phyloP scores from a whole-genome alignment of 1,140 invertebrate genomes.

The Dendroctonus valens region DNA sequence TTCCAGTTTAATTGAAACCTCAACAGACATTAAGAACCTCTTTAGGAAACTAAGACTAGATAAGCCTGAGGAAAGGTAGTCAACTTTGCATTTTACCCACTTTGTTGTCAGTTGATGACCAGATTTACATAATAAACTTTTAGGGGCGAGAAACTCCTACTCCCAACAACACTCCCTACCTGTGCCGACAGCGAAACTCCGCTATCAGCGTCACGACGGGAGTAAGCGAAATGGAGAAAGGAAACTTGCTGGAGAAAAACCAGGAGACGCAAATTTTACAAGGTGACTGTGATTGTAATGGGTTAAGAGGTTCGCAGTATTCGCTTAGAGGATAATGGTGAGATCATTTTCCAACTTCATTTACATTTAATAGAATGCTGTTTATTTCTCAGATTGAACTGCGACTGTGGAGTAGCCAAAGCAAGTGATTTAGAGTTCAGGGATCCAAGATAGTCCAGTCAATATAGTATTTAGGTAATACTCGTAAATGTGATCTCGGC shows the following conservation, averaged over 20 bases:
- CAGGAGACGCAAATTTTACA: conserved; percentile 3
- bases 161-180: conserved; percentile 72
- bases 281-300: conserved; percentile 33
- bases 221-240: conserved; percentile 62
- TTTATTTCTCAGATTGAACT: not conserved
- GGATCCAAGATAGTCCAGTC: conserved; percentile 21
- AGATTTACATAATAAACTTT: conserved; percentile 18
- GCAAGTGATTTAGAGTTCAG: conserved; percentile 15
- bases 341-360: not conserved
- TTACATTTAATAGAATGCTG: too few relatives aligned
- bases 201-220: conserved; percentile 52
- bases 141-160: conserved; percentile 74
- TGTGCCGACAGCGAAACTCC: conserved; percentile 70
- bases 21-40: not conserved
- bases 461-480: conserved; percentile 18
- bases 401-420: conserved; percentile 10
- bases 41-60: not conserved
- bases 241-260: conserved; percentile 53
- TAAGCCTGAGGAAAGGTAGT: not conserved
- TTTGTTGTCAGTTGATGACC: not conserved
- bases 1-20: not conserved
- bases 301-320: conserved; percentile 35
- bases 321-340: conserved; percentile 31
- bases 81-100: not conserved
- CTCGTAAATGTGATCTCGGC: conserved; percentile 23